Base-by-base conservation (phyloP, 2,113 vertebrate genomes). In the Alligator sinensis region DNA sequence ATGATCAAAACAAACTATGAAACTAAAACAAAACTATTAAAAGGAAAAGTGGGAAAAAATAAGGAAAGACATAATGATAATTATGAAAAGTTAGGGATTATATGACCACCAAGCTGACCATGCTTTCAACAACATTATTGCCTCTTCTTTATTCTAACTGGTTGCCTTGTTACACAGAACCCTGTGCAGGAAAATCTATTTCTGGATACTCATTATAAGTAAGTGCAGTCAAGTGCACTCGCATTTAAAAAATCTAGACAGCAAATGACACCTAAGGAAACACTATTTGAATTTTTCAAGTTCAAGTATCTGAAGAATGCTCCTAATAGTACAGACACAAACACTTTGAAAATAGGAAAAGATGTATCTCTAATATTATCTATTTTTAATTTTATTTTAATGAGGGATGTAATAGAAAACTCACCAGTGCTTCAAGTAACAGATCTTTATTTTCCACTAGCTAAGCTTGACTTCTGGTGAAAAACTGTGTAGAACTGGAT, bases 391-490 rank as follows among this genome's bases (percentile, higher is more conserved):
- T 95, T 77, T 85, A 13, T 91, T 96, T 96, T 94, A 94, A 90
- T 91, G 87, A 95, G 80, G 57, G 84, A 84, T 93, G 57, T 79
- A 93, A 96, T 94, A 91, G 93, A 92, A 97, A 97, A 94, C 11
- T 79, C 57, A 72, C 7, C 34, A 91, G 58, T 80, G 82, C 62
- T 84, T 94, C 94, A 93, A 93, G 61, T 12, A 93, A 94, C 18
- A 87, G 17, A 27, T 87, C 95, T 82, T 82, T 91, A 47, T 93
- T 97, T 95, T 72, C 14, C 55, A 58, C 18, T 86, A 79, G 27
- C 30, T 77, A 91, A 82, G 13, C 38, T 96, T 92, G 77, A 47
- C 77, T 87, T 54, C 21, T 3, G 1, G 9, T 95, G 79, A 95
- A 93, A 96, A 91, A 94, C 66, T 12, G 7, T 58, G 15, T 30